Percentiles rank a stretch among this genome's conserved stretches.
phyloP scores from a whole-genome alignment of 2,113 vertebrate species.

The Trematocara stigmaticum region DNA sequence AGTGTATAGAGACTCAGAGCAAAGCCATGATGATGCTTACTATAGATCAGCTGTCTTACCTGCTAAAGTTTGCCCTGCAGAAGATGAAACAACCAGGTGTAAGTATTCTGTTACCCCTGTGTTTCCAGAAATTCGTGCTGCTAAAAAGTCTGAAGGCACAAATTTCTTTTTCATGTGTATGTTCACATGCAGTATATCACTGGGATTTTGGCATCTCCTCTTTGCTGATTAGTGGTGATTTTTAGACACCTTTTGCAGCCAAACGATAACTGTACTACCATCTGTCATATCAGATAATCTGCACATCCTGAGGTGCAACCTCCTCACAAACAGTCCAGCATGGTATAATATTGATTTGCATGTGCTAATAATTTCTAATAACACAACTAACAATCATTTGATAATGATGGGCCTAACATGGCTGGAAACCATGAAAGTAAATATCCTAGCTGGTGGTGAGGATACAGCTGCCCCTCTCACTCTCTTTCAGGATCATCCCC shows the following conservation, averaged over 20 bases:
- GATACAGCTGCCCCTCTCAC: constrained; percentile 68
- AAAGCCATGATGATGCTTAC: constrained; percentile 99
- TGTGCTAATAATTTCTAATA: constrained; percentile 34
- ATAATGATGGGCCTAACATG: constrained; percentile 30
- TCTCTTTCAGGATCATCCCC: constrained; percentile 76
- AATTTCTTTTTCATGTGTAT: neutral
- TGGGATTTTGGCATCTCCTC: constrained; percentile 15
- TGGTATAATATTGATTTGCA: constrained; percentile 45
- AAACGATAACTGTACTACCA: constrained; percentile 1
- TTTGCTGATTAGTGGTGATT: constrained; percentile 1
- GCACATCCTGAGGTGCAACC: neutral
- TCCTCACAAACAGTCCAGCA: constrained; percentile 8
- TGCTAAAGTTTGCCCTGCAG: constrained; percentile 98
- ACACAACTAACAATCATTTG: constrained; percentile 46
- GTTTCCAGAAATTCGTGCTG: neutral
- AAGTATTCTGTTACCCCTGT: constrained; percentile 66
- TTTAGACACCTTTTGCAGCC: neutral
- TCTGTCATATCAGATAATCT: neutral
- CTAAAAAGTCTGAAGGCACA: neutral
- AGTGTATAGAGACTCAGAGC: constrained; percentile 99
- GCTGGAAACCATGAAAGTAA: constrained; percentile 50
- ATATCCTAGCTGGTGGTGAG: constrained; percentile 63
- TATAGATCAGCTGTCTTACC: constrained; percentile 93
- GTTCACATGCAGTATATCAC: neutral
- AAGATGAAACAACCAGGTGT: constrained; percentile 99